Conservation (phyloP, 2,113 vertebrate species). For the Etia nguti region DNA sequence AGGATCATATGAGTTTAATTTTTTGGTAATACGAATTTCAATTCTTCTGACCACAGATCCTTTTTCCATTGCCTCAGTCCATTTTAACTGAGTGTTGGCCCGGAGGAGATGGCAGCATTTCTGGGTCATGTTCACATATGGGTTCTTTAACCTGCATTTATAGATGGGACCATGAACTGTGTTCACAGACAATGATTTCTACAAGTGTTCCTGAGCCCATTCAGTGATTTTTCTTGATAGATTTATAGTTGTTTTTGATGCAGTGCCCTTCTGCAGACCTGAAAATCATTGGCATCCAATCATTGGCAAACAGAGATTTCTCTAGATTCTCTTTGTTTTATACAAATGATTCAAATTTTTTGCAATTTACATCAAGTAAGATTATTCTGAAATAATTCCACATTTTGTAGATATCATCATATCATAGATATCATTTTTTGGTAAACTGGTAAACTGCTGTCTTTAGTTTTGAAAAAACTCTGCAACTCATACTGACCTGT, state of each 20-base stretch:
- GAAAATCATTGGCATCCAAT: not conserved
- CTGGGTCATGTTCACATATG: not conserved
- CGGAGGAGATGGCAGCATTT: not conserved
- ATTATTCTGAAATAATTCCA: not conserved
- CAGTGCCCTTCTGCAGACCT: not conserved
- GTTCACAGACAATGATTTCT: not conserved
- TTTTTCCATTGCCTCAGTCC: not conserved
- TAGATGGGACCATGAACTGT: not conserved
- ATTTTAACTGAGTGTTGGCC: not conserved
- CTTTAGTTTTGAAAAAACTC: not conserved
- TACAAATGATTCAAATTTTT: not conserved
- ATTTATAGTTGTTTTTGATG: not conserved
- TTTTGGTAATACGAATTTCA: not conserved
- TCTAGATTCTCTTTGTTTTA: not conserved
- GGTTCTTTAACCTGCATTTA: not conserved
- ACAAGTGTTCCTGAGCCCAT: not conserved
- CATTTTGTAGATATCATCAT: not conserved
- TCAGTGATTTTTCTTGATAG: not conserved
- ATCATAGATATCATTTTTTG: not conserved
- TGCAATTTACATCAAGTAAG: not conserved
- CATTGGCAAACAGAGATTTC: not conserved
- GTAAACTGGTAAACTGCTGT: not conserved
- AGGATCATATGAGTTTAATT: not conserved
- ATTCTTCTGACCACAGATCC: not conserved
- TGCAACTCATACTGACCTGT: not conserved